These are phyloP conservation scores for Phylloscopus trochilus DNA, from an alignment of 2,113 vertebrate genomes.

Conservation along the genomic window DNA sequence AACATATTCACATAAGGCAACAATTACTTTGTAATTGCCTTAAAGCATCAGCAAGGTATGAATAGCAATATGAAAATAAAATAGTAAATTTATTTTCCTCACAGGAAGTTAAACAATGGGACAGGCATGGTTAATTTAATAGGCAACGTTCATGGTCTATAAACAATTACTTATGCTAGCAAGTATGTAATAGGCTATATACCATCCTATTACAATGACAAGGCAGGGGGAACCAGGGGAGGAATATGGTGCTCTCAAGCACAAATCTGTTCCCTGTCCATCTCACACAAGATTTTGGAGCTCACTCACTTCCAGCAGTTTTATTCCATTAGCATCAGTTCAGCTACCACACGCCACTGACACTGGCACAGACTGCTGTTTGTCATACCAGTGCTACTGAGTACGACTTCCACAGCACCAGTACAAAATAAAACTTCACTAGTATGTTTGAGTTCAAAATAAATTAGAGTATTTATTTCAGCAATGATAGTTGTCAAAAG, in stretches of 20 bases:
- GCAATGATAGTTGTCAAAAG: not conserved
- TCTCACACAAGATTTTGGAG: not conserved
- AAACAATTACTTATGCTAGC: constrained; percentile 35
- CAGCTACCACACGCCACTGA: not conserved
- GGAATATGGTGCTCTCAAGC: not conserved
- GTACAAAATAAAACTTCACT: not conserved
- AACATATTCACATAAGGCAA: not conserved
- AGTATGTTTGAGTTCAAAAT: not conserved
- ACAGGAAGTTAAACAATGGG: constrained; percentile 15
- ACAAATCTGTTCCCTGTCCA: not conserved
- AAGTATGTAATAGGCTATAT: not conserved
- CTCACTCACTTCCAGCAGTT: not conserved
- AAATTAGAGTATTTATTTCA: not conserved
- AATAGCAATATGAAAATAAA: not conserved
- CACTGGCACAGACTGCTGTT: not conserved
- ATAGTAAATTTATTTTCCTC: not conserved
- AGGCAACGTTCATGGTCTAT: not conserved
- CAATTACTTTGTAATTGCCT: not conserved
- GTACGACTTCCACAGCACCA: not conserved
- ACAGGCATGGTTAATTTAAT: not conserved
- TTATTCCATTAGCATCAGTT: not conserved
- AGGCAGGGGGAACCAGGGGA: not conserved
- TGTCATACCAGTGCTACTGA: not conserved
- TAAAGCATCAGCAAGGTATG: not conserved
- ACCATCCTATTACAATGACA: not conserved